Base-by-base conservation (phyloP, 2,797 vertebrate species). In the Lacerta viridis region DNA sequence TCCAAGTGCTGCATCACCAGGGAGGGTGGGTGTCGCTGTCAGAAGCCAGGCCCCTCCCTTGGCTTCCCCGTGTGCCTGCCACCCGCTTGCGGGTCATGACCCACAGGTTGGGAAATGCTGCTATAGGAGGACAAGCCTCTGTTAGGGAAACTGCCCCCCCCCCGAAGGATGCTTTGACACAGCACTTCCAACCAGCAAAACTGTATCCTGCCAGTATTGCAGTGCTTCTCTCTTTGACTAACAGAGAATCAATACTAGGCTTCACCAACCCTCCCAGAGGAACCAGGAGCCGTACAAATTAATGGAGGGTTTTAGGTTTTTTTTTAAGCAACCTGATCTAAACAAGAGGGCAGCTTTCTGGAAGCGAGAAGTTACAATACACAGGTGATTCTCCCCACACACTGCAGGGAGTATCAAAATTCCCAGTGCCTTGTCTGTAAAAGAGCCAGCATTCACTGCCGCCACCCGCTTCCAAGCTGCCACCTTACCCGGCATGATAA, bases 161-260 rank as follows among this genome's bases (percentile, higher is more conserved):
- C 33, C 3, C 17, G 27, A 29, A 36, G 7, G 23, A 43, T 6
- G 29, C 23, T 46, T 85, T 68, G 76, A 64, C 13, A 25, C 17
- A 77, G 89, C 23, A 46, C 80, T 33, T 81, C 59, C 61, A 41
- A 50, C 33, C 64, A 27, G n/a, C 46, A 39, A 59, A 39, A 74
- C 27, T 75, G 3, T 4, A 27, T 17, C 33, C 69, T 84, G 33
- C 43, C 86, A 92, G 89, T 86, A 91, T 89, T 64, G 43, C 46
- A 27, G 4, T 41, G 83, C 77, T 87, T 84, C 39, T 84, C 61
- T 78, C 23, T 66, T 55, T 55, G 10, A 64, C 77, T 89, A 92
- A 90, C 88, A 84, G 88, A 89, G 89, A 86, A 77, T 78, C 33
- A 82, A 81, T 18, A 2, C n/a, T 36, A 0, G 50, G 55, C 46